These are phyloP conservation scores for Neuroterus valhalla DNA, from an alignment of 1,140 invertebrate genomes.

Conservation along the genomic window DNA sequence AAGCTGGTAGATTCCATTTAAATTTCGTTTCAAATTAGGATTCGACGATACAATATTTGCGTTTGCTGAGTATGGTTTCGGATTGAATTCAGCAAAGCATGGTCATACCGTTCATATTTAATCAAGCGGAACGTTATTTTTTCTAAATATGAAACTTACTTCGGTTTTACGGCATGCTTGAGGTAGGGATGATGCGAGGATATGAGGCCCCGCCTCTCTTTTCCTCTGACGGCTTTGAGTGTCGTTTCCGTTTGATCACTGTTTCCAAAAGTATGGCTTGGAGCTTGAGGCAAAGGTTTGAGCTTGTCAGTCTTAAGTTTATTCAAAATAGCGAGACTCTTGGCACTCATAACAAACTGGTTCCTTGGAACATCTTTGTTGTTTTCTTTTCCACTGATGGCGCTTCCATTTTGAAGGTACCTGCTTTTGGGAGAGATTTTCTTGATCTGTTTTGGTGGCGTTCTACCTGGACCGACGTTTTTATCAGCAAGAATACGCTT, in stretches of 20 bases:
- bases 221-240: constrained; percentile 56
- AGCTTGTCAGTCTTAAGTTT: constrained; percentile 62
- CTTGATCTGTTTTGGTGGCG: constrained; percentile 58
- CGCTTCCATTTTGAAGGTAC: constrained; percentile 4
- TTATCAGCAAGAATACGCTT: constrained; percentile 66
- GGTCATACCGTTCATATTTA: not conserved
- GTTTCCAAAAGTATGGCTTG: constrained; percentile 27
- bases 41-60: not conserved
- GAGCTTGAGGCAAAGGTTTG: constrained; percentile 41
- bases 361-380: constrained; percentile 52
- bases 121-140: not conserved
- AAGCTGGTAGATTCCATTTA: too few species aligned
- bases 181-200: constrained; percentile 63
- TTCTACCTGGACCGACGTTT: constrained; percentile 54
- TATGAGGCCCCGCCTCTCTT: constrained; percentile 61
- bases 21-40: too few species aligned
- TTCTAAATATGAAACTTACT: constrained; percentile 48
- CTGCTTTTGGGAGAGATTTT: constrained; percentile 54
- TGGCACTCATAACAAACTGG: constrained; percentile 62
- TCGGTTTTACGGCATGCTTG: constrained; percentile 51
- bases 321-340: constrained; percentile 69
- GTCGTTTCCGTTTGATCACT: constrained; percentile 37
- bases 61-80: not conserved
- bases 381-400: constrained; percentile 65
- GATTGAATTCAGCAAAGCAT: not conserved